Conservation (phyloP, 2,113 vertebrate genomes). For the Alligator sinensis region DNA sequence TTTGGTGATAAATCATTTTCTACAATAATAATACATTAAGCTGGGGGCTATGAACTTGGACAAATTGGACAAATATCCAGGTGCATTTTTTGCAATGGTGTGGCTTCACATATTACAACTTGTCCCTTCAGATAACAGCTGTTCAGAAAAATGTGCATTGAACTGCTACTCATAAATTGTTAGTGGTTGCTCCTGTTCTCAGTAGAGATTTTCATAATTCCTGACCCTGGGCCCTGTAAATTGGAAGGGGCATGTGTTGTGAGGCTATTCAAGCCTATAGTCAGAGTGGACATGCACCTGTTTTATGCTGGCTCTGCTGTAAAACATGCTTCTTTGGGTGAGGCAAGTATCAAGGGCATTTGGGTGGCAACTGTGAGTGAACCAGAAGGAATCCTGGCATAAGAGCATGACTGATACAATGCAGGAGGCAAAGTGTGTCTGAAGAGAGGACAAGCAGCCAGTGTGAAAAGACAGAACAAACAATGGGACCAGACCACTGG, state of each 20-base stretch:
- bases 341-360: neutral
- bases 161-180: constrained; percentile 28
- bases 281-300: constrained; percentile 28
- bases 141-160: constrained; percentile 24
- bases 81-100: neutral
- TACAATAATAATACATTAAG: neutral
- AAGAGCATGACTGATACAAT: neutral
- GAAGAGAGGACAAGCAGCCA: neutral
- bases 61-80: neutral
- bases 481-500: neutral
- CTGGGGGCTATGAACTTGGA: neutral
- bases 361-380: constrained; percentile 42
- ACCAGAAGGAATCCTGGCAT: constrained; percentile 10
- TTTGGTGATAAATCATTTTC: neutral
- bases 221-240: neutral
- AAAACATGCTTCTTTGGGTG: constrained; percentile 24
- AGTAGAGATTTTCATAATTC: constrained; percentile 52
- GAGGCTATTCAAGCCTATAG: neutral
- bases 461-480: neutral
- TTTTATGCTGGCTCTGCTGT: neutral
- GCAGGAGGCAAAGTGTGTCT: fast-evolving
- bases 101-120: neutral
- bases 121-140: constrained; percentile 18
- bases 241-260: neutral
- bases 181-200: constrained; percentile 20